Conservation (phyloP, 35 echinoderm and acorn worm genomes). For the Eucidaris tribuloides region DNA sequence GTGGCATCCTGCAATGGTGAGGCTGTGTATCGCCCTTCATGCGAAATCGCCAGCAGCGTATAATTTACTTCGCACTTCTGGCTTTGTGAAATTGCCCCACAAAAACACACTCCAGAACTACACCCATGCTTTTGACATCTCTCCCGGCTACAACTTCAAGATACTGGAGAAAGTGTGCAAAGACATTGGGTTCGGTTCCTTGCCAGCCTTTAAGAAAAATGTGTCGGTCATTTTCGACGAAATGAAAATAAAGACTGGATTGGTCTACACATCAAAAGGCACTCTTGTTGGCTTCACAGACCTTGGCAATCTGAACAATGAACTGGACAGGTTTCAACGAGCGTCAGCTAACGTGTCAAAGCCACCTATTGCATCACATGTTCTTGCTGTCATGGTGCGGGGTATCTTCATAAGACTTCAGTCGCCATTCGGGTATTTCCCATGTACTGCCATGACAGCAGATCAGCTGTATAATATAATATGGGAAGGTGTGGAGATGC, state of each 20-base stretch:
- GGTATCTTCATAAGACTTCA: conserved; percentile 19
- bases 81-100: conserved; percentile 8
- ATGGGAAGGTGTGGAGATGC: conserved; percentile 31
- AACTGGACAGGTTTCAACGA: conserved; percentile 12
- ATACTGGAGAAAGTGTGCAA: background rate
- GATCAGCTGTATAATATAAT: conserved; percentile 28
- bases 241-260: conserved; percentile 42
- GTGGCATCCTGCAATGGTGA: conserved; percentile 53
- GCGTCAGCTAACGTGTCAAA: background rate
- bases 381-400: conserved; percentile 33
- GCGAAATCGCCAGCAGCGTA: conserved; percentile 46
- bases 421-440: conserved; percentile 22
- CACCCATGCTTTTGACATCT: conserved; percentile 3
- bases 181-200: background rate
- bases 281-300: conserved; percentile 49
- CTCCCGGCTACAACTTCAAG: conserved; percentile 11
- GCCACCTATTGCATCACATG: conserved; percentile 25
- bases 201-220: conserved; percentile 20
- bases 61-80: conserved; percentile 18
- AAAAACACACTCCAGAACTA: background rate
- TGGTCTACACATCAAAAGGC: conserved; percentile 23
- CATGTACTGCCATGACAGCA: background rate
- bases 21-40: conserved; percentile 50
- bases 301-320: conserved; percentile 36
- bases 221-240: conserved; percentile 35